phyloP scores from a whole-genome alignment of 1,140 invertebrate genomes.

The Tetraneura akinire region DNA sequence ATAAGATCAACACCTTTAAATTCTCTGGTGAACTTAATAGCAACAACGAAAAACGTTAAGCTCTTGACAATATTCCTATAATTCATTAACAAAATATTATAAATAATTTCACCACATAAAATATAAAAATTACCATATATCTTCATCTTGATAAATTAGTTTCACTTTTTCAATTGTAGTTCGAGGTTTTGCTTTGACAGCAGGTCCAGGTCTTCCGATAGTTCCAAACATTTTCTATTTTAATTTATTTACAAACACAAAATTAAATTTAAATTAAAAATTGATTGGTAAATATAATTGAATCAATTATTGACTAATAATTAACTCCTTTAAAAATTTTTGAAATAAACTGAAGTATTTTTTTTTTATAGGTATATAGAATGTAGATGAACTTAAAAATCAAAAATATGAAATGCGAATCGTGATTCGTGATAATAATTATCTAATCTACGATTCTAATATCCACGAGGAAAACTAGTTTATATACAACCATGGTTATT shows the following conservation, averaged over 20 bases:
- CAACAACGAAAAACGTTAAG: neutral
- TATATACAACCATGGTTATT: no score
- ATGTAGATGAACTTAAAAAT: no score
- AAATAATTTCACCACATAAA: neutral
- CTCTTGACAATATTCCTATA: conserved; percentile 38
- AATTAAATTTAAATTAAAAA: neutral
- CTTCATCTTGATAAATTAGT: conserved; percentile 25
- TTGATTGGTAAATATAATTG: no score
- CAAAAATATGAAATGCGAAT: no score
- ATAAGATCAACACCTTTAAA: conserved; percentile 13
- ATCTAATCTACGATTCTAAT: no score
- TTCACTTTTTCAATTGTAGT: conserved; percentile 5
- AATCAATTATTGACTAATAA: neutral
- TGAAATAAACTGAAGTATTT: neutral
- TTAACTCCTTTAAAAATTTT: neutral
- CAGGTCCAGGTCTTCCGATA: conserved; percentile 17
- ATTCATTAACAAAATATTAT: neutral
- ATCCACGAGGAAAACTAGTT: no score
- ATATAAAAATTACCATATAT: conserved; percentile 7
- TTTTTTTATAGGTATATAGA: no score
- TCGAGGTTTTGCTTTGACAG: conserved; percentile 35
- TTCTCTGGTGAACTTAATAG: conserved; percentile 33
- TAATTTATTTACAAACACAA: no score
- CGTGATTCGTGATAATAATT: no score
- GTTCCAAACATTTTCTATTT: neutral